Evolutionary conservation across 2,888 invertebrate species (phyloP).

Genomic region (Drosophila cognata): DNA sequence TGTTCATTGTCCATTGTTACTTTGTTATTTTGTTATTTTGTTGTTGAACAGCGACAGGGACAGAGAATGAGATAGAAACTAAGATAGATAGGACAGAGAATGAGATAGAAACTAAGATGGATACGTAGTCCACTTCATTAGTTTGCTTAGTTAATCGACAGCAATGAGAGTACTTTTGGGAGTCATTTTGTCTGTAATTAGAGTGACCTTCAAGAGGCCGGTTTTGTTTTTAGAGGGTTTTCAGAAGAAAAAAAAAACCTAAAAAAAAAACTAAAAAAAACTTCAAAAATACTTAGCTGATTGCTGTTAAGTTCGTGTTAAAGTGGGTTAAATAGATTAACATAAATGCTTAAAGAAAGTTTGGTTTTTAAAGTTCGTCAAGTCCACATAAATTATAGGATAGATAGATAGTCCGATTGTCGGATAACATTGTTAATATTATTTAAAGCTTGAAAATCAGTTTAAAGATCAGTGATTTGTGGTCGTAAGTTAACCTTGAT

Average conservation of each 20-base stretch:
- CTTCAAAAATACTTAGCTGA: conserved; percentile 1
- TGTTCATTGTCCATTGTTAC: conserved; percentile 57
- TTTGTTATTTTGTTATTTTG: conserved; percentile 42
- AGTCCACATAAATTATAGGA: conserved; percentile 37
- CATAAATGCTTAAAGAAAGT: conserved; percentile 45
- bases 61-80: background rate
- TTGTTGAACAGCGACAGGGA: background rate
- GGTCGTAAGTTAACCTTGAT: conserved; percentile 18
- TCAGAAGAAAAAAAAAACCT: background rate
- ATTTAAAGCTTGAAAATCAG: conserved; percentile 10
- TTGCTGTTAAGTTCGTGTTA: conserved; percentile 10
- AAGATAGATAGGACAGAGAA: background rate
- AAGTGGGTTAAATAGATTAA: conserved; percentile 22
- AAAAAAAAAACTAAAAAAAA: background rate
- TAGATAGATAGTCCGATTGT: background rate
- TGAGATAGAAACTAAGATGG: background rate
- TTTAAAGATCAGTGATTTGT: conserved; percentile 13
- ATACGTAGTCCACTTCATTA: conserved; percentile 46
- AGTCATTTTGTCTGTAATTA: conserved; percentile 29
- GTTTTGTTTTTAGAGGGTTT: conserved; percentile 8
- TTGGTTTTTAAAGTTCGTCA: conserved; percentile 31
- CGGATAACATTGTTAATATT: background rate
- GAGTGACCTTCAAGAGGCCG: conserved; percentile 41
- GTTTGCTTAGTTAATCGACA: conserved; percentile 55
- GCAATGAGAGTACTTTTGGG: conserved; percentile 18